Evolutionary conservation across 2,888 invertebrate species (phyloP), one percentile per base, ranked within the genome.

Genomic region (Dichetophora obliterata): DNA sequence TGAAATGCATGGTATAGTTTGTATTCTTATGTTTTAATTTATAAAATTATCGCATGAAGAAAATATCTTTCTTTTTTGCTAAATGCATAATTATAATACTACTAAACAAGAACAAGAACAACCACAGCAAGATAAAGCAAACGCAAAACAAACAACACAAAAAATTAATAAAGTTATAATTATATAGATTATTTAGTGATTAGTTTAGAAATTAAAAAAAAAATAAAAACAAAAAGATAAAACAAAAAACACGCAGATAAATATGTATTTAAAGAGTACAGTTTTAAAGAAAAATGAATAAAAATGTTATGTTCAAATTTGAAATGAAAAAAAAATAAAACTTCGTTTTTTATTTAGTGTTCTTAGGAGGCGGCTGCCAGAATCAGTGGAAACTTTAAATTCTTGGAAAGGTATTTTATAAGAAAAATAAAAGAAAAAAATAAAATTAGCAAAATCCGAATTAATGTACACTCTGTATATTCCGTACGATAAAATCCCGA

Each of bases 1-100:
- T 76, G 77, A 77, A 65, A 70, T 76, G 57, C 74, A 78, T 76
- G 77, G 76, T 52, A 78, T 76, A 77, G 70, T 48, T 48, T 52
- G 48, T 24, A 73, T 69, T 43, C 31, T 75, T 54, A 70, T 65
- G 75, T 78, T 80, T 79, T 76, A 81, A 63, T 69, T 77, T 50
- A 68, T 43, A 6, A 76, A 65, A 4, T 24, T 71, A 75, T 72
- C 66, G 31, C 63, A 72, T 68, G 63, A 71, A 69, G 48, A 48
- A 48, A 11, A 11, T 43, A 4, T 3, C 14, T 43, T 43, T 43
- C 8, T 70, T 65, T 78, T 48, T 75, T 72, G 68, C 37, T 61
- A 72, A 74, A 59, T 52, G 37, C 74, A 77, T 72, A 78, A 79
- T 75, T 74, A 52, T 34, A 57, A 65, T 19, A 19, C 19, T 52